A percentile compares a stretch with the other conserved stretches of the same genome.
phyloP scores from a whole-genome alignment of 2,888 invertebrate genomes.

The Ophion ellenae region DNA sequence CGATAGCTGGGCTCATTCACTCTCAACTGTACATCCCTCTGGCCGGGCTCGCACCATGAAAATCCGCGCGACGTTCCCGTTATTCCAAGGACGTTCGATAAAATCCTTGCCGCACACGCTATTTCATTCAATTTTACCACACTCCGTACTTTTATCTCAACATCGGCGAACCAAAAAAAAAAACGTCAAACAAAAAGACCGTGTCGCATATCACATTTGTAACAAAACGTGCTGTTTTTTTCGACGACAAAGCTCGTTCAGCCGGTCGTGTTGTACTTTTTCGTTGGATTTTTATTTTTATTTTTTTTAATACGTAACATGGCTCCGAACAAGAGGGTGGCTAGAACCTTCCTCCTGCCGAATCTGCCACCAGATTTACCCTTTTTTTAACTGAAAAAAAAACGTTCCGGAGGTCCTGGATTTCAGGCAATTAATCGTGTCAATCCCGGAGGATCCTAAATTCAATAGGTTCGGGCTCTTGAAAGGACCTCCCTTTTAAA shows the following conservation, averaged over 20 bases:
- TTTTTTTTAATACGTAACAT: neutral
- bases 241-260: neutral
- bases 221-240: neutral
- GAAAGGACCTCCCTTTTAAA: no score
- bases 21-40: slow-evolving; percentile 40
- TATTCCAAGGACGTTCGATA: slow-evolving; percentile 41
- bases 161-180: neutral
- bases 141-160: neutral
- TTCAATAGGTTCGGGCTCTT: no score
- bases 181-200: neutral
- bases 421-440: no score
- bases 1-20: slow-evolving; percentile 36
- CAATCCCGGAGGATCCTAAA: no score
- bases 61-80: slow-evolving; percentile 23
- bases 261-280: neutral
- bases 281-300: no score
- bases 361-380: no score
- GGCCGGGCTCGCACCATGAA: slow-evolving; percentile 34
- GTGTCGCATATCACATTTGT: neutral
- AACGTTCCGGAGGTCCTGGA: no score
- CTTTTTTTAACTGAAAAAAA: no score
- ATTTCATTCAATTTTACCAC: slow-evolving; percentile 53
- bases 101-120: slow-evolving; percentile 36
- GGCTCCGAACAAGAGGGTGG: no score
- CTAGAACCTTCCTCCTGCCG: no score